Conservation (phyloP, 2,113 vertebrate genomes). For the Pardalotus punctatus region DNA sequence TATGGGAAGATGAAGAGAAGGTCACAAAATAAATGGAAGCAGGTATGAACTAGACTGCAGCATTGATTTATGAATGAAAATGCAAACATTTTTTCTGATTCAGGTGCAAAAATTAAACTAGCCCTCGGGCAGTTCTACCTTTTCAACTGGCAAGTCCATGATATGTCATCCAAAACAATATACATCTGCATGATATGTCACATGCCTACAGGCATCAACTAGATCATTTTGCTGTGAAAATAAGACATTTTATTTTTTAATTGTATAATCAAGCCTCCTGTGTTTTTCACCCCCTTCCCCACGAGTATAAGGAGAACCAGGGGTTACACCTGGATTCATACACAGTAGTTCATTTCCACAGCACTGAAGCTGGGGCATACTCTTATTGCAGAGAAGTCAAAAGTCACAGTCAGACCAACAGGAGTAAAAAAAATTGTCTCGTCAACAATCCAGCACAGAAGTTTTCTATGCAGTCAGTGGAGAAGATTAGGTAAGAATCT, state of each 20-base stretch:
- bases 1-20: neutral
- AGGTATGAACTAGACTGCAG: neutral
- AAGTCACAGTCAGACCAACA: neutral
- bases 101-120: constrained; percentile 1
- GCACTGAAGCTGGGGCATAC: neutral
- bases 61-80: constrained; percentile 32
- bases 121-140: neutral
- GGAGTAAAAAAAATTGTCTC: neutral
- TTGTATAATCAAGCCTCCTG: neutral
- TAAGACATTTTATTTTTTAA: neutral
- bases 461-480: neutral
- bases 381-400: neutral
- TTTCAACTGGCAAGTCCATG: neutral
- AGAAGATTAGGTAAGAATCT: neutral
- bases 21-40: neutral
- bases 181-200: neutral
- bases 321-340: neutral
- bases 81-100: neutral
- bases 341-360: neutral
- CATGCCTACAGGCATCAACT: neutral
- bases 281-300: neutral
- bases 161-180: neutral
- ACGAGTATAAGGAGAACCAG: neutral
- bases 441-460: neutral
- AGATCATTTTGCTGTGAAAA: neutral